Evolutionary conservation across 2,888 invertebrate genomes (phyloP).

Genomic region (Trileptium ribeirensis): DNA sequence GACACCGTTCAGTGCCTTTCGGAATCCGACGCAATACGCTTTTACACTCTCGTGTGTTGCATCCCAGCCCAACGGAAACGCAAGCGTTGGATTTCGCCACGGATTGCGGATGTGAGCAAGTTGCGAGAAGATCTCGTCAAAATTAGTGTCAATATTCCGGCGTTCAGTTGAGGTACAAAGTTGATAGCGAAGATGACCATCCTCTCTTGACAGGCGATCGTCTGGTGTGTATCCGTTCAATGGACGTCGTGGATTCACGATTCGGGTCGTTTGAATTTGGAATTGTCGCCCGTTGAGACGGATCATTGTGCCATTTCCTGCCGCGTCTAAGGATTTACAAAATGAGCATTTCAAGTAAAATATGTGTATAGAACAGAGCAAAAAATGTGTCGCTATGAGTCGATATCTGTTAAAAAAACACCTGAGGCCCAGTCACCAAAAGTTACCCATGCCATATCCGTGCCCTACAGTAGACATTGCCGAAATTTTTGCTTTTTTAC

Average conservation of each 20-base stretch:
- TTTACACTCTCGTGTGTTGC: not conserved
- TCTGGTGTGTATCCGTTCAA: not conserved
- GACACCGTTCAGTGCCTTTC: not conserved
- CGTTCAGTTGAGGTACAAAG: not conserved
- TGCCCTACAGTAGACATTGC: too few species aligned
- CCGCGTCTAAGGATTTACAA: too few species aligned
- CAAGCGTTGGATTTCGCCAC: not conserved
- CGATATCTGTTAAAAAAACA: too few species aligned
- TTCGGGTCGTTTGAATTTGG: not conserved
- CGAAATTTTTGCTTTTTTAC: too few species aligned
- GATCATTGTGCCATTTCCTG: not conserved
- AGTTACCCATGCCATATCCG: too few species aligned
- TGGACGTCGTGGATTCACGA: not conserved
- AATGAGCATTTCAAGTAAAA: too few species aligned
- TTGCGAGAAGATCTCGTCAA: not conserved
- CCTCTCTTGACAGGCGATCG: not conserved
- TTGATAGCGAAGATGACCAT: not conserved
- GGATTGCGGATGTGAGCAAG: not conserved
- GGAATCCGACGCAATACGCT: not conserved
- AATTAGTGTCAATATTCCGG: not conserved
- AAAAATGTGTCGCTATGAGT: too few species aligned
- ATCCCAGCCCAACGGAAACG: not conserved
- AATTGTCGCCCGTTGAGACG: not conserved
- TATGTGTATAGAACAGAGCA: too few species aligned
- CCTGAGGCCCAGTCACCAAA: too few species aligned